A percentile compares a stretch with the other conserved stretches of the same genome.
Conservation (phyloP, 2,888 invertebrate species). For the Melipona bicolor region DNA sequence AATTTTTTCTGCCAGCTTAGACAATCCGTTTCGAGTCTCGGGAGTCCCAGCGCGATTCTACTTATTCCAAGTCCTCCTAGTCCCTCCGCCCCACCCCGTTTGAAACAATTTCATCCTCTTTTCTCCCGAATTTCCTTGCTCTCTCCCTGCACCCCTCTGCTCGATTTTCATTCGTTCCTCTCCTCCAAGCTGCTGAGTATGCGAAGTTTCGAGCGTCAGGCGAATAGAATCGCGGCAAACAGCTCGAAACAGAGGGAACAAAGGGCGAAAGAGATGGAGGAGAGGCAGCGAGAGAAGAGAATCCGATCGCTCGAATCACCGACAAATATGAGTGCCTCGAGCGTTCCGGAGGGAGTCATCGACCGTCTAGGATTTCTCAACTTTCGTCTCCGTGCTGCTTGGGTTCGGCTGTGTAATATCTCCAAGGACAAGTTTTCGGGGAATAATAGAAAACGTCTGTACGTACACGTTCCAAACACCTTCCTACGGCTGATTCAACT, state of each 20-base stretch:
- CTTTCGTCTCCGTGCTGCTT: slow-evolving; percentile 37
- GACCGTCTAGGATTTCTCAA: slow-evolving; percentile 62
- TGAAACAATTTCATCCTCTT: slow-evolving; percentile 28
- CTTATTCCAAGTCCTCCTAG: slow-evolving; percentile 10
- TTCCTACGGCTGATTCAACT: too few species aligned
- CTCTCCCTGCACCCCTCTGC: background rate
- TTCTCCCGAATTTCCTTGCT: background rate
- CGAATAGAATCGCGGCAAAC: slow-evolving; percentile 44
- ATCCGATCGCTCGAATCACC: slow-evolving; percentile 71
- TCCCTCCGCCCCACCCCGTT: background rate
- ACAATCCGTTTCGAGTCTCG: background rate
- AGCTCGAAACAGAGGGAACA: slow-evolving; percentile 40
- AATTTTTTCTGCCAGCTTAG: background rate
- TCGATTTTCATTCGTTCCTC: slow-evolving; percentile 4
- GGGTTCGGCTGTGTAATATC: slow-evolving; percentile 41
- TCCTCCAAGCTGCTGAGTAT: slow-evolving; percentile 34
- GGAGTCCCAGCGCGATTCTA: background rate
- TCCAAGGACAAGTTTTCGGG: slow-evolving; percentile 34
- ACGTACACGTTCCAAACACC: background rate
- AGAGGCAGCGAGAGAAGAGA: slow-evolving; percentile 19
- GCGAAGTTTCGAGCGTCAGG: slow-evolving; percentile 36
- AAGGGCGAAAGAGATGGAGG: slow-evolving; percentile 3
- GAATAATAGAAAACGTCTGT: slow-evolving; percentile 48
- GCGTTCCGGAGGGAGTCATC: slow-evolving; percentile 63
- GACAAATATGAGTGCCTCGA: slow-evolving; percentile 69